Evolutionary conservation across 2,888 invertebrate species (phyloP), one percentile per base, ranked within the genome.

Genomic region (Caenorhabditis panamensis): DNA sequence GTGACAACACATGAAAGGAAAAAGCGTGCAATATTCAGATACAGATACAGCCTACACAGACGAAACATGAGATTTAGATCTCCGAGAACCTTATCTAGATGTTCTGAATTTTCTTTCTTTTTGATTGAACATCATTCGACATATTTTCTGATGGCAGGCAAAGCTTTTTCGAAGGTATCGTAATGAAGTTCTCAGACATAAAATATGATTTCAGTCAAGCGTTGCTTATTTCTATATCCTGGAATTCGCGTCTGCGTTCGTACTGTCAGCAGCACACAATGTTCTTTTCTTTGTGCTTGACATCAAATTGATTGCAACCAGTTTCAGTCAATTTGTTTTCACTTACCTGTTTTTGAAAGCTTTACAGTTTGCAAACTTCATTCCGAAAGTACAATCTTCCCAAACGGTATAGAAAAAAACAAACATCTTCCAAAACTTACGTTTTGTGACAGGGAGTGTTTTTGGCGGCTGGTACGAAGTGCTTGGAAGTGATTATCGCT

Each of bases 191-290:
- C 5, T 2, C 8, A 41, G 13, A 56, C 18, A 20, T 11, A 54
- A 28, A 5, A 31, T 16, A 31, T 18, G 2, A 47, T 47, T 73
- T 47, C 67, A 73, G 79, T 47, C 59, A 2, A 69, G 79, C 51
- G 62, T 61, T 9, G 53, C 53, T 0, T 85, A 85, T 49, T 83
- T 69, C 63, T 85, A 80, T 61, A 16, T 80, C 0, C 81, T 88
- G 16, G 87, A 89, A 64, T 63, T 90, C 1, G 79, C 85, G 8
- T 83, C 88, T 8, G 85, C 86, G 0, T 90, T 89, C 51, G 82
- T 89, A 75, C 83, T 89, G 20, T 89, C 89, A 0, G 89, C 89
- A 0, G 88, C 89, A 13, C 89, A 89, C 71, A 89, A 89, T 71
- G 89, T 88, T 2, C 79, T 89, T n/a, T 89, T 80, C 53, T 89